Base-by-base conservation (phyloP, 2,113 vertebrate species). In the Prolemur simus region DNA sequence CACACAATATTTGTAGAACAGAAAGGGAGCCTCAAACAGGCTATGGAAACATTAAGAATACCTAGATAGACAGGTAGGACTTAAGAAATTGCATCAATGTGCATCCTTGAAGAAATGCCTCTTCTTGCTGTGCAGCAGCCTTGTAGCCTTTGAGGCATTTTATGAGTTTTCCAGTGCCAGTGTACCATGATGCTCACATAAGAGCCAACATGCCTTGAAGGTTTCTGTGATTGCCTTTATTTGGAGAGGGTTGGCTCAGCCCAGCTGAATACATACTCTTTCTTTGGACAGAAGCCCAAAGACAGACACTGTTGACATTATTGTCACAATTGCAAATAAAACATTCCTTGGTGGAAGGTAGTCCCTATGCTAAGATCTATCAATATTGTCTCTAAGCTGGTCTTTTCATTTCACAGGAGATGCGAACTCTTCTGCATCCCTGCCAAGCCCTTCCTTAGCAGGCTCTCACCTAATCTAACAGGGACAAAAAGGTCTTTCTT, bases 201-300 rank as follows among this genome's bases (percentile, higher is more conserved):
- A 74, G 17, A 73, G 66, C 15, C 76, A 68, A 56, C 8, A 13
- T 58, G 32, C 66, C 66, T 37, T 86, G 52, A 84, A 66, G 77
- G 69, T 80, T 81, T 83, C 92, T 90, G 47, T 95, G 76, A 52
- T 20, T 87, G 76, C 47, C 68, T 96, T 96, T 97, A 42, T 94
- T 81, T 15, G 1, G 21, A 87, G 47, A 81, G 14, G 17, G 42
- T 69, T 83, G 60, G 32, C 42, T 69, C 69, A 94, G 60, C 27
- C 32, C 47, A 32, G 63, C 49, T 68, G 73, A 73, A 80, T 39
- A 89, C 34, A 66, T 11, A 47, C 10, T 20, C n/a, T 95, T 71
- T 68, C 66, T 97, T 91, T 69, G 96, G 63, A 76, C 60, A 87
- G 52, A 80, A 64, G 34, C 23, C 58, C 69, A 77, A 49, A 92